Conservation (phyloP, 2,797 vertebrate genomes). For the Alauda arvensis region DNA sequence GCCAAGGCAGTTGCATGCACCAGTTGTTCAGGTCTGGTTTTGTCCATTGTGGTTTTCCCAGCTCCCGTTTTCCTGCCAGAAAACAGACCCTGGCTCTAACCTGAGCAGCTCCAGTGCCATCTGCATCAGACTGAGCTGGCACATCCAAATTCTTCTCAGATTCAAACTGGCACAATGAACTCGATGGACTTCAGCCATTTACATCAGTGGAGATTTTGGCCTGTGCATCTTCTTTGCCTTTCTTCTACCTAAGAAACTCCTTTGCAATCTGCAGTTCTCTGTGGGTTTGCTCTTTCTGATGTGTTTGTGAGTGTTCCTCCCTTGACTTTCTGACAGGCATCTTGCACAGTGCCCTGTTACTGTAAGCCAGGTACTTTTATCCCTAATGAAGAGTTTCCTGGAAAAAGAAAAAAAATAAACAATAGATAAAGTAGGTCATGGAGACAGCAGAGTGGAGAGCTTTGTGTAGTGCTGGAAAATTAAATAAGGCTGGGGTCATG, state of each 20-base stretch:
- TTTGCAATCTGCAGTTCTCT: conserved; percentile 32
- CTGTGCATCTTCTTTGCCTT: neutral
- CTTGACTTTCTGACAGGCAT: conserved; percentile 22
- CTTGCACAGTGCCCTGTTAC: conserved; percentile 63
- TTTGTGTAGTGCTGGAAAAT: conserved; percentile 49
- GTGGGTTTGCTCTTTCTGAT: conserved; percentile 37
- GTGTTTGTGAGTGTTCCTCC: conserved; percentile 56
- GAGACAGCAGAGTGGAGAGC: conserved; percentile 37
- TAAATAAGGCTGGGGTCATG: conserved; percentile 30
- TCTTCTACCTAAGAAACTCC: neutral
- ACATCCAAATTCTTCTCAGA: neutral
- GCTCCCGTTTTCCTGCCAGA: neutral
- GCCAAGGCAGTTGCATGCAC: neutral
- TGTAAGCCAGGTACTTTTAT: conserved; percentile 74
- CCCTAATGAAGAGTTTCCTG: conserved; percentile 72
- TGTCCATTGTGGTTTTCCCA: neutral
- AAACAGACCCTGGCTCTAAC: neutral
- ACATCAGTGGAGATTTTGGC: neutral
- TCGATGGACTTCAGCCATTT: neutral
- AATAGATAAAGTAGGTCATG: conserved; percentile 53
- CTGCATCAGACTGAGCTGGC: neutral
- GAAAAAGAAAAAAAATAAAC: conserved; percentile 65
- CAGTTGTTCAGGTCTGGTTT: neutral
- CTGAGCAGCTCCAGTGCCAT: neutral
- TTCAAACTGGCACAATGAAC: neutral